Evolutionary conservation across 2,888 invertebrate genomes (phyloP).

Genomic region (Drosophila mettleri): DNA sequence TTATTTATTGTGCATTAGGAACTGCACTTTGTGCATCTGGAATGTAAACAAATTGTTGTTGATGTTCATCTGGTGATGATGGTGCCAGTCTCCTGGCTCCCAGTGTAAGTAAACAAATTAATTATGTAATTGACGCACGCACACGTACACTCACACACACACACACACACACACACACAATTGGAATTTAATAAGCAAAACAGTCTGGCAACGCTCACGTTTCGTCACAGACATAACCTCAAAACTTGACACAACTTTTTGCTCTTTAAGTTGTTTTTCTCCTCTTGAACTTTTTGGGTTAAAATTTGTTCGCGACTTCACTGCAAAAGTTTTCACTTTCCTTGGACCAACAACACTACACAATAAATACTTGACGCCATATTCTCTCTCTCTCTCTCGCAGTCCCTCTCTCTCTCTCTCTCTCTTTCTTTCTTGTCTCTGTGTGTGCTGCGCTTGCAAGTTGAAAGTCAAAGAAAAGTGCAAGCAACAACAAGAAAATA

Average conservation of each 20-base stretch:
- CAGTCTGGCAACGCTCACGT: conserved; percentile 21
- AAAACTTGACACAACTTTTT: conserved; percentile 52
- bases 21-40: conserved; percentile 46
- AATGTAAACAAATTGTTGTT: conserved; percentile 58
- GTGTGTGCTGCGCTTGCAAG: conserved; percentile 51
- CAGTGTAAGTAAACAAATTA: conserved; percentile 6
- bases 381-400: conserved; percentile 27
- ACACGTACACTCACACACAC: conserved; percentile 5
- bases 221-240: conserved; percentile 39
- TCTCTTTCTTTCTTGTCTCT: too few relatives aligned
- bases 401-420: conserved; percentile 8
- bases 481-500: conserved; percentile 56
- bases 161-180: conserved; percentile 1
- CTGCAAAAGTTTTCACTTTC: conserved; percentile 77
- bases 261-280: conserved; percentile 43
- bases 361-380: conserved; percentile 78
- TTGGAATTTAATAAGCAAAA: neutral
- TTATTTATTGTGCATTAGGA: conserved; percentile 58
- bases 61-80: conserved; percentile 10
- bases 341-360: conserved; percentile 38
- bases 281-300: conserved; percentile 51
- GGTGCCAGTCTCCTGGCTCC: neutral
- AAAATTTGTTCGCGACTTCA: conserved; percentile 70
- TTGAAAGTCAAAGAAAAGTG: conserved; percentile 71
- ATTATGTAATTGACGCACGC: conserved; percentile 14